phyloP scores from a whole-genome alignment of 2,797 vertebrate genomes.

The Lacerta bilineata region DNA sequence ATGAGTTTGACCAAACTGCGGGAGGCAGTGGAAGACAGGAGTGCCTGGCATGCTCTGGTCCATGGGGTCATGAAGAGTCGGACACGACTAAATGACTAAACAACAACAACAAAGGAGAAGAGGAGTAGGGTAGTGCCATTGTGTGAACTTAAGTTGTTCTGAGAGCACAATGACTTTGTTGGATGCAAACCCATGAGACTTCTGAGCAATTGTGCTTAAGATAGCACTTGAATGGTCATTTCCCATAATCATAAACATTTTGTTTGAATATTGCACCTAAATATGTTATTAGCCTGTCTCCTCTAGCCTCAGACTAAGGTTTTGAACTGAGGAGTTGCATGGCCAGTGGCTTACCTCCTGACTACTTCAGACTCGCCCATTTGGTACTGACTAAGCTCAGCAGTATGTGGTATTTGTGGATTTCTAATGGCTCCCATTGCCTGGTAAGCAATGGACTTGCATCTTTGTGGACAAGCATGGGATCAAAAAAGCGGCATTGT shows the following conservation, averaged over 20 bases:
- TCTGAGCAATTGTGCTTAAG: neutral
- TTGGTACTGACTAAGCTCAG: neutral
- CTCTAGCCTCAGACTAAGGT: neutral
- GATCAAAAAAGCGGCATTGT: neutral
- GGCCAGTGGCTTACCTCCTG: neutral
- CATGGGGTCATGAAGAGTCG: too few relatives aligned
- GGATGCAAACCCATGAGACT: neutral
- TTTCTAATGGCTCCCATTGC: neutral
- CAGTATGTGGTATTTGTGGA: neutral
- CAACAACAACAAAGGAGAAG: too few relatives aligned
- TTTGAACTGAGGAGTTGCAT: neutral
- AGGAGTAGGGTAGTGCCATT: too few relatives aligned
- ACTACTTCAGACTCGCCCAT: neutral
- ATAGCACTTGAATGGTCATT: neutral
- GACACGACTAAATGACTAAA: too few relatives aligned
- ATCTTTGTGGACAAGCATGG: neutral
- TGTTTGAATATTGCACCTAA: neutral
- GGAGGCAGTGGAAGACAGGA: too few relatives aligned
- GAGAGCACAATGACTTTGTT: neutral
- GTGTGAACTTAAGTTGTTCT: too few relatives aligned
- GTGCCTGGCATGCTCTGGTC: too few relatives aligned
- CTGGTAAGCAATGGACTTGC: neutral
- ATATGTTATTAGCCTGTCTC: neutral
- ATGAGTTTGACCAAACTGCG: too few relatives aligned
- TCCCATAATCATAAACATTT: too few relatives aligned